Base-by-base conservation (phyloP, 2,888 invertebrate genomes). In the Lasioglossum leucozonium region DNA sequence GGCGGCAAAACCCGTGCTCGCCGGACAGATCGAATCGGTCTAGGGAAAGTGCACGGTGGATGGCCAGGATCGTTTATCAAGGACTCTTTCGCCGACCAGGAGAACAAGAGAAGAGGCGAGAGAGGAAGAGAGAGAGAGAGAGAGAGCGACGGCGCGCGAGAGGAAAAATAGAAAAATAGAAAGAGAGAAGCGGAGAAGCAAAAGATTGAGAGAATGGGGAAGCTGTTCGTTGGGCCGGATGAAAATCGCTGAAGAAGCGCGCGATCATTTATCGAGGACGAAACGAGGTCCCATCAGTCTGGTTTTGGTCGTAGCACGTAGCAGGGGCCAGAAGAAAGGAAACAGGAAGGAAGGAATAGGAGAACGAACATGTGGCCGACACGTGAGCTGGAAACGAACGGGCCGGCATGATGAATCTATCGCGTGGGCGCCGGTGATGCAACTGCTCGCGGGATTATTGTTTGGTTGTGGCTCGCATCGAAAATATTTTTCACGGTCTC, bases 211-310 rank as follows among this genome's bases (percentile, higher is more conserved):
- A 34, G 65, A 47, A 58, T 13, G 58, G 62, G 51, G 22, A 69
- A 75, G 78, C 79, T 82, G 90, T 77, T 89, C 88, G 85, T 71
- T 75, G 76, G 85, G 26, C 55, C 69, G 90, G 83, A 88, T 85
- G 88, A 90, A 89, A 89, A 88, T 89, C 83, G 88, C 88, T 88
- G 89, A 88, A 85, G 89, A 89, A 88, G 90, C 88, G 80, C 65
- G 74, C 83, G 85, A 88, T 89, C 90, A 90, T 89, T 90, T 89
- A 90, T 89, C 79, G 89, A 79, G 76, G 76, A 77, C 40, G 55
- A 81, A 89, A 90, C 85, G 87, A 86, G 87, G 82, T 85, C 65
- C 88, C 82, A 80, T 88, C 88, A 67, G 80, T 81, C 90, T 77
- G 81, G 51, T 79, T 80, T 86, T 77, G 87, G 81, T 81, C 85